A percentile compares a stretch with the other conserved stretches of the same genome.
phyloP scores from a whole-genome alignment of 2,888 invertebrate genomes.

The Bhutanitis thaidina region DNA sequence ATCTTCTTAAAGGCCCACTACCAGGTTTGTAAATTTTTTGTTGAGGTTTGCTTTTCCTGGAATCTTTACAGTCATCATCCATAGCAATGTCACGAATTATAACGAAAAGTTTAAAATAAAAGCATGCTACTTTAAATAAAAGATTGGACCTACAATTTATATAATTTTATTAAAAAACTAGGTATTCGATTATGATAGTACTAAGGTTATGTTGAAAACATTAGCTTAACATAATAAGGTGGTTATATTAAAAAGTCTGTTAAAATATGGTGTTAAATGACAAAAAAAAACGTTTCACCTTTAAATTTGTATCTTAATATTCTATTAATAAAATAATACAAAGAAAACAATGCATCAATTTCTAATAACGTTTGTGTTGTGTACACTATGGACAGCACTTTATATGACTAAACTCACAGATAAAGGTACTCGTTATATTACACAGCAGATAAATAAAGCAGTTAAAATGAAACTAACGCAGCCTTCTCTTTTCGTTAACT shows the following conservation, averaged over 20 bases:
- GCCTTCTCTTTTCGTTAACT: too few species aligned
- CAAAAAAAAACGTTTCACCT: slow-evolving; percentile 25
- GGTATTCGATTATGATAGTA: slow-evolving; percentile 34
- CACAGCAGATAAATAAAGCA: too few species aligned
- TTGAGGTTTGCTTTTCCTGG: slow-evolving; percentile 83
- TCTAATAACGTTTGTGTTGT: slow-evolving; percentile 31
- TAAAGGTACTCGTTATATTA: too few species aligned
- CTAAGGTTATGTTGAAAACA: slow-evolving; percentile 56
- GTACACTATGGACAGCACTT: slow-evolving; percentile 28
- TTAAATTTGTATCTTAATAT: slow-evolving; percentile 16
- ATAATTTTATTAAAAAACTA: slow-evolving; percentile 19
- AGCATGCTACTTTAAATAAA: slow-evolving; percentile 36
- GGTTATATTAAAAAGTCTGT: slow-evolving; percentile 25
- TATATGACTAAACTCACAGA: too few species aligned
- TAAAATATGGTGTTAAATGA: slow-evolving; percentile 18
- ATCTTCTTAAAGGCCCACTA: slow-evolving; percentile 86
- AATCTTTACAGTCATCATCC: slow-evolving; percentile 79
- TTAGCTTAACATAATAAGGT: slow-evolving; percentile 32
- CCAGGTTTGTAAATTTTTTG: slow-evolving; percentile 87
- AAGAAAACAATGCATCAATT: slow-evolving; percentile 33
- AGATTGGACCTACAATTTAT: slow-evolving; percentile 23
- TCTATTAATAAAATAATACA: slow-evolving; percentile 28
- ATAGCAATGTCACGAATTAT: slow-evolving; percentile 60
- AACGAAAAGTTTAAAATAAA: slow-evolving; percentile 41
- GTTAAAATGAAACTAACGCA: too few species aligned